Percentiles rank a stretch among this genome's conserved stretches.
phyloP scores from a whole-genome alignment of 2,797 vertebrate species.

The Petrocephalus schoutedeni region DNA sequence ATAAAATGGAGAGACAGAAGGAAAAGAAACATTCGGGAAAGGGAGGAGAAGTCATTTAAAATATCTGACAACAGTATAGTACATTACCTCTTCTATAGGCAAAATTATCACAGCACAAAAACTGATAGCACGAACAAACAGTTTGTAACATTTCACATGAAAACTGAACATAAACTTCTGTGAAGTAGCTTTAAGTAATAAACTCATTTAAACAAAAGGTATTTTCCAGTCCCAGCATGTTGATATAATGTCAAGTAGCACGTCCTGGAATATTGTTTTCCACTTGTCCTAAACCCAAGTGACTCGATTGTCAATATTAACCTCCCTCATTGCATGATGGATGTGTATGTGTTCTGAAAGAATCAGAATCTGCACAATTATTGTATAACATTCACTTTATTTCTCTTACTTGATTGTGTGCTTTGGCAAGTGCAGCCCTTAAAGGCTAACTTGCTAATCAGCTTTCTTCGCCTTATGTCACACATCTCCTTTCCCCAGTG shows the following conservation, averaged over 20 bases:
- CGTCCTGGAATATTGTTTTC: background rate
- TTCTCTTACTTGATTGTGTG: background rate
- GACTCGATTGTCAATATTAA: background rate
- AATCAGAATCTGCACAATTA: background rate
- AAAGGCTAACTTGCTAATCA: background rate
- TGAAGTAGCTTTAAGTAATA: background rate
- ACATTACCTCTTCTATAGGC: background rate
- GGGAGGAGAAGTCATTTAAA: background rate
- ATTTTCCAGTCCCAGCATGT: background rate
- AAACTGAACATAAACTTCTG: background rate
- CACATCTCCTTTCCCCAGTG: background rate
- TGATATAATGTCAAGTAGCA: background rate
- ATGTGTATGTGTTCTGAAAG: background rate
- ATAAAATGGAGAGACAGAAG: constrained; percentile 1
- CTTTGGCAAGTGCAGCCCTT: background rate
- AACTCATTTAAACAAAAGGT: background rate
- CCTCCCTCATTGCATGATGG: background rate
- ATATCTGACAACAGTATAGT: background rate
- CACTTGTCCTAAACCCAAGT: no score
- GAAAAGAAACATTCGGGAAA: constrained; percentile 28
- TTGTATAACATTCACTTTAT: background rate
- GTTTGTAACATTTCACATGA: background rate
- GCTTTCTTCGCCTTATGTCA: background rate
- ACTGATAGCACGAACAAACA: background rate
- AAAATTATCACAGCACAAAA: background rate